Conservation (phyloP, 2,113 vertebrate species). For the Perca schrenkii region DNA sequence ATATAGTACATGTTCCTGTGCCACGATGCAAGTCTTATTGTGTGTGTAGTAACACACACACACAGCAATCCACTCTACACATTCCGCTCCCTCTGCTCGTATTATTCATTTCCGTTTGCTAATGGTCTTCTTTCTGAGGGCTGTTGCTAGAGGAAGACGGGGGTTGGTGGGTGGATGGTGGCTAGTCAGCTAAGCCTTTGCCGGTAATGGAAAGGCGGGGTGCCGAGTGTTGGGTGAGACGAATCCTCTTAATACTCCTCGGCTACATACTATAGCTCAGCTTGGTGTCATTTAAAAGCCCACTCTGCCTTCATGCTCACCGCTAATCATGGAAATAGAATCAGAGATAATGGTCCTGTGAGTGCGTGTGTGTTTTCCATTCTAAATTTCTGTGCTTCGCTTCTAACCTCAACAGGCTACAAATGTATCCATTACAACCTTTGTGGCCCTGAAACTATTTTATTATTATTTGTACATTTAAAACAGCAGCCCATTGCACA, state of each 20-base stretch:
- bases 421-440: conserved; percentile 36
- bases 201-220: conserved; percentile 78
- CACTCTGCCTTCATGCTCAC: conserved; percentile 49
- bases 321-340: conserved; percentile 71
- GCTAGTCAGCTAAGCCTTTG: conserved; percentile 75
- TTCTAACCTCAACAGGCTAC: conserved; percentile 30
- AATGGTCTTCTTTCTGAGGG: conserved; percentile 67
- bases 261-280: conserved; percentile 52
- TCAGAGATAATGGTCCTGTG: conserved; percentile 50
- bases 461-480: conserved; percentile 55
- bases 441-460: conserved; percentile 1
- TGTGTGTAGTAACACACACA: conserved; percentile 3
- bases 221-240: conserved; percentile 68
- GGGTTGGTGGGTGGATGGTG: conserved; percentile 61
- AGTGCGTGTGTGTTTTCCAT: conserved; percentile 32
- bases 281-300: conserved; percentile 71
- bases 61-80: conserved; percentile 28
- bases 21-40: conserved; percentile 32
- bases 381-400: conserved; percentile 31
- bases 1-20: conserved; percentile 10
- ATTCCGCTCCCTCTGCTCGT: conserved; percentile 40
- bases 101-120: conserved; percentile 74
- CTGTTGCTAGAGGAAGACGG: conserved; percentile 56
- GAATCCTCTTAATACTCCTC: conserved; percentile 72
- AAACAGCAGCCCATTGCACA: conserved; percentile 36